Percentiles rank a stretch among this genome's conserved stretches.
Evolutionary conservation across 2,888 invertebrate species (phyloP).

Genomic region (Eustalomyia histrio): DNA sequence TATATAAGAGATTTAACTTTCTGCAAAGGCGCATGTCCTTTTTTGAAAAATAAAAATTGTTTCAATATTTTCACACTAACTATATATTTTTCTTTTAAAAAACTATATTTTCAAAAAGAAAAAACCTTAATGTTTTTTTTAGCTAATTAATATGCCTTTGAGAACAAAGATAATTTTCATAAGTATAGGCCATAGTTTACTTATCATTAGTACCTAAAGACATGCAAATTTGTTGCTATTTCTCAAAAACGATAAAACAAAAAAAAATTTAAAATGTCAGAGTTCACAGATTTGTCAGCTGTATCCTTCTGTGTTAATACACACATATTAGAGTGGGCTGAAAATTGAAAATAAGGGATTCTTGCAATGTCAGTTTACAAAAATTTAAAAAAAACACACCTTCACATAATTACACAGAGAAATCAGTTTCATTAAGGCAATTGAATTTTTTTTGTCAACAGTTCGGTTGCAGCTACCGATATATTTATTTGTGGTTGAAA

Average conservation of each 20-base stretch:
- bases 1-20: constrained; percentile 49
- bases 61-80: constrained; percentile 2
- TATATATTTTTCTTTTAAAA: constrained; percentile 2
- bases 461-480: too few relatives aligned
- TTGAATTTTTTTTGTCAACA: too few relatives aligned
- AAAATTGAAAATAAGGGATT: not conserved
- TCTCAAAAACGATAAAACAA: too few relatives aligned
- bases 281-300: constrained; percentile 46
- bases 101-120: not conserved
- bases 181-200: not conserved
- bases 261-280: constrained; percentile 47
- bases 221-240: not conserved
- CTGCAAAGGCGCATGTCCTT: constrained; percentile 46
- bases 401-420: too few relatives aligned
- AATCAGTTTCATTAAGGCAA: too few relatives aligned
- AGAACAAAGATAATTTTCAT: not conserved
- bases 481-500: too few relatives aligned
- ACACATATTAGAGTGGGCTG: not conserved
- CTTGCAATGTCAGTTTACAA: too few relatives aligned
- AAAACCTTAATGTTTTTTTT: not conserved
- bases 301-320: constrained; percentile 2
- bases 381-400: too few relatives aligned
- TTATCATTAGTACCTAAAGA: not conserved
- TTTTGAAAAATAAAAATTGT: not conserved
- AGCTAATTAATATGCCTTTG: not conserved